Percentiles rank a stretch among this genome's conserved stretches.
Conservation (phyloP, 2,888 invertebrate genomes). For the Eristalinus aeneus region DNA sequence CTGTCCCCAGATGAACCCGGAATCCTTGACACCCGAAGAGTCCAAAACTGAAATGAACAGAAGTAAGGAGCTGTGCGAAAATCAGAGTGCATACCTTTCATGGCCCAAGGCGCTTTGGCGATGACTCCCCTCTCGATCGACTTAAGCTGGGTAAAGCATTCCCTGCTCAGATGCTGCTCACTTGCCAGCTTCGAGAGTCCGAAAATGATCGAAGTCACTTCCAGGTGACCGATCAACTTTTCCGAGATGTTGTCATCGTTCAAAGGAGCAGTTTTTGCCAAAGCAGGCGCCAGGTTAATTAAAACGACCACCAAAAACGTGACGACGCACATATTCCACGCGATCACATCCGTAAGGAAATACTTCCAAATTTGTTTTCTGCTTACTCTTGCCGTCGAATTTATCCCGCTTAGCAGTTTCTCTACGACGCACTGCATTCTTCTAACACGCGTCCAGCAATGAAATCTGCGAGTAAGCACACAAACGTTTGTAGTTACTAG, state of each 20-base stretch:
- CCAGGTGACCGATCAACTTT: constrained; percentile 71
- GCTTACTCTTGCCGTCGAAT: too few species aligned
- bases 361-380: too few species aligned
- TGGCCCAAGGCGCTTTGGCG: constrained; percentile 81
- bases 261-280: not conserved
- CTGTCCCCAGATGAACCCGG: constrained; percentile 83
- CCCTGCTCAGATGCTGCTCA: constrained; percentile 74
- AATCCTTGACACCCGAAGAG: constrained; percentile 82
- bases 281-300: not conserved
- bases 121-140: constrained; percentile 80
- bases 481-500: constrained; percentile 28
- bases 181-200: constrained; percentile 78
- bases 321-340: not conserved
- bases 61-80: not conserved
- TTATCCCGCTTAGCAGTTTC: not conserved
- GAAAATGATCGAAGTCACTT: constrained; percentile 78
- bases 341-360: not conserved
- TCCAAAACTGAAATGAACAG: constrained; percentile 81
- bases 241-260: not conserved
- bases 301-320: too few species aligned
- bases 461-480: constrained; percentile 23
- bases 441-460: not conserved
- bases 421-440: not conserved
- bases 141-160: constrained; percentile 80
- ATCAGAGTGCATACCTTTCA: constrained; percentile 80